These are phyloP conservation scores for Hofmannophila pseudospretella DNA, from an alignment of 2,888 invertebrate species.

Conservation along the genomic window DNA sequence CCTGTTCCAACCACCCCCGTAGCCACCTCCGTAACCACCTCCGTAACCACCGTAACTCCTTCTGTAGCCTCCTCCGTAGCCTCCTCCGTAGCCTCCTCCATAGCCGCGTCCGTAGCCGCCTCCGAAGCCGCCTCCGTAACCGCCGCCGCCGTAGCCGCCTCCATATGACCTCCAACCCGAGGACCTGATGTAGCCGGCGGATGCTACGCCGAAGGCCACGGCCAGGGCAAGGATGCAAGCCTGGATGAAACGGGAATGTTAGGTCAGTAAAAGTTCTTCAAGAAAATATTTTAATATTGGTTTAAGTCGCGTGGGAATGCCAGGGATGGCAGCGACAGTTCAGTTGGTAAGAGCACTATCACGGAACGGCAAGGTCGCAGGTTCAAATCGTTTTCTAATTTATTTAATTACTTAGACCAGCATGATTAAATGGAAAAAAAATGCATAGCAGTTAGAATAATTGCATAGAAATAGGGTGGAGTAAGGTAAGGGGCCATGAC, in stretches of 20 bases:
- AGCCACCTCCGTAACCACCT: background rate
- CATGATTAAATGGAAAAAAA: too few relatives aligned
- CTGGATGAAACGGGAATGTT: conserved; percentile 28
- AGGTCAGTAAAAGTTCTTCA: too few relatives aligned
- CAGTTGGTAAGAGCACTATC: too few relatives aligned
- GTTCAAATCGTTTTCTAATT: too few relatives aligned
- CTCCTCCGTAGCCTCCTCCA: background rate
- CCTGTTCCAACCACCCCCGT: conserved; percentile 10
- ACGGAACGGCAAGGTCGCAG: too few relatives aligned
- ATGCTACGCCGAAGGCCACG: conserved; percentile 9
- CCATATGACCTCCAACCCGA: conserved; percentile 2
- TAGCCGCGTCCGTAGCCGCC: conserved; percentile 5
- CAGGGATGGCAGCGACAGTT: too few relatives aligned
- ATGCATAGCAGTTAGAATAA: too few relatives aligned
- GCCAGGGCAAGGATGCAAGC: conserved; percentile 27
- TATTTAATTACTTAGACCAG: too few relatives aligned
- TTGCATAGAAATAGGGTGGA: too few relatives aligned
- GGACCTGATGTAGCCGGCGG: conserved; percentile 1
- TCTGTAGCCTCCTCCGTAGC: background rate
- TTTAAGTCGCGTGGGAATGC: too few relatives aligned
- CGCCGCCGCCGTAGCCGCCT: conserved; percentile 3
- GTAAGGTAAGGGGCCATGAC: too few relatives aligned
- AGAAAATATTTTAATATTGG: too few relatives aligned
- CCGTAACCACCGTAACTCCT: background rate
- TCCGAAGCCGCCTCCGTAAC: conserved; percentile 7